Percentiles rank a stretch among this genome's conserved stretches.
Evolutionary conservation across 2,113 vertebrate genomes (phyloP).

Genomic region (Mirza zaza): DNA sequence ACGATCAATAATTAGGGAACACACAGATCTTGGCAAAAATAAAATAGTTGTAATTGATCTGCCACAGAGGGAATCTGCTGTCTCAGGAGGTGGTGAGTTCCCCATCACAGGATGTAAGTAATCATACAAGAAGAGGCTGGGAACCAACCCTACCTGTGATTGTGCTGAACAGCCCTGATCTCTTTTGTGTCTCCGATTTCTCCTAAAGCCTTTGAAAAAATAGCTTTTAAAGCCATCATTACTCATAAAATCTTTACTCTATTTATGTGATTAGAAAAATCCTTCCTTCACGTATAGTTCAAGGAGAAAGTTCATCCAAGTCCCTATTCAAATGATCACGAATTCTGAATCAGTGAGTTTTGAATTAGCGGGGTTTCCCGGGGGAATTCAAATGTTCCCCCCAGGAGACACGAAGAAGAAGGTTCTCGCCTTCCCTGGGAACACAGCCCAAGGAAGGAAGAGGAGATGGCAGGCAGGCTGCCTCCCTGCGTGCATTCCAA

Average conservation of each 20-base stretch:
- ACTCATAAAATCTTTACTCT: neutral
- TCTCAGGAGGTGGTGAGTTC: neutral
- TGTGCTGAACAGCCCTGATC: neutral
- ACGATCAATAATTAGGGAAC: neutral
- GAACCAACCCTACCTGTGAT: neutral
- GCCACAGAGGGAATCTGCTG: neutral
- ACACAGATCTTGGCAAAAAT: neutral
- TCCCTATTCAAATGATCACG: neutral
- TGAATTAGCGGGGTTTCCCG: constrained; percentile 34
- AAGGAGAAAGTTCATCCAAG: constrained; percentile 38
- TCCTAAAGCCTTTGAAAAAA: constrained; percentile 43
- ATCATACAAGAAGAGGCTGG: neutral
- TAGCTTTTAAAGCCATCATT: constrained; percentile 18
- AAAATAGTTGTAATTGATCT: neutral
- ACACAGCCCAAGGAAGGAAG: constrained; percentile 34
- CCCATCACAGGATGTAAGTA: neutral
- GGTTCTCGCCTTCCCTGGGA: constrained; percentile 35
- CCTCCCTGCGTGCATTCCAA: neutral
- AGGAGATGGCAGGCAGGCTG: constrained; percentile 14
- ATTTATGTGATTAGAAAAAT: constrained; percentile 25
- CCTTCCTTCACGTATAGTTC: neutral
- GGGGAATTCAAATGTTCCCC: constrained; percentile 21
- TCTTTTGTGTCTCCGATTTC: constrained; percentile 30
- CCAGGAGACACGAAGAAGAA: constrained; percentile 5
- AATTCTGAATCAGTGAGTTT: constrained; percentile 37